Conservation (phyloP, 1,140 invertebrate species). For the Drosophila takahashii region DNA sequence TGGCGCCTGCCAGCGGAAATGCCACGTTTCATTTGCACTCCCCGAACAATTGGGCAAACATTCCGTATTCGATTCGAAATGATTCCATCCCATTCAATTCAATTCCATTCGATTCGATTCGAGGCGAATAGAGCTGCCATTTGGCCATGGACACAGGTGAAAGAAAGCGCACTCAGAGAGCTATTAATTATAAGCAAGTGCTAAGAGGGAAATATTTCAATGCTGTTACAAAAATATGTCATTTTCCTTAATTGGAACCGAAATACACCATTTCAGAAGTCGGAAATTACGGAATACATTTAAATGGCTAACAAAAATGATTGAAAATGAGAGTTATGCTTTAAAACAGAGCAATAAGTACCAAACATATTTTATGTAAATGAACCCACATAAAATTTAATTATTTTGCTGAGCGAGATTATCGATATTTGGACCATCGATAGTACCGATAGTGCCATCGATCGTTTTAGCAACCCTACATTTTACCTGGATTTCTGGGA, state of each 20-base stretch:
- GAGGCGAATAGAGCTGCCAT: neutral
- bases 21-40: conserved; percentile 71
- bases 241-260: neutral
- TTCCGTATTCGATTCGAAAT: conserved; percentile 6
- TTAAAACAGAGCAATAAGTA: too few species aligned
- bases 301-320: too few species aligned
- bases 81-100: neutral
- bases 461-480: neutral
- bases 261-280: too few species aligned
- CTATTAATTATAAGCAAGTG: conserved; percentile 6
- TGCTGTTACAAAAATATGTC: neutral
- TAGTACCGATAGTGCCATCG: too few species aligned
- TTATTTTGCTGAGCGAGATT: too few species aligned
- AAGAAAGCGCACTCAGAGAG: neutral
- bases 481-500: neutral
- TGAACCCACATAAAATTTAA: too few species aligned
- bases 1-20: conserved; percentile 18
- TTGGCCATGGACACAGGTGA: neutral
- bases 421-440: too few species aligned
- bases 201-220: neutral
- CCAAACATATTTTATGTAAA: too few species aligned
- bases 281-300: too few species aligned
- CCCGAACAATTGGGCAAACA: conserved; percentile 70
- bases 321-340: too few species aligned
- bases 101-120: neutral